A percentile compares a stretch with the other conserved stretches of the same genome.
These are phyloP conservation scores for Syngnathus floridae DNA, from an alignment of 2,113 vertebrate species.

Conservation along the genomic window DNA sequence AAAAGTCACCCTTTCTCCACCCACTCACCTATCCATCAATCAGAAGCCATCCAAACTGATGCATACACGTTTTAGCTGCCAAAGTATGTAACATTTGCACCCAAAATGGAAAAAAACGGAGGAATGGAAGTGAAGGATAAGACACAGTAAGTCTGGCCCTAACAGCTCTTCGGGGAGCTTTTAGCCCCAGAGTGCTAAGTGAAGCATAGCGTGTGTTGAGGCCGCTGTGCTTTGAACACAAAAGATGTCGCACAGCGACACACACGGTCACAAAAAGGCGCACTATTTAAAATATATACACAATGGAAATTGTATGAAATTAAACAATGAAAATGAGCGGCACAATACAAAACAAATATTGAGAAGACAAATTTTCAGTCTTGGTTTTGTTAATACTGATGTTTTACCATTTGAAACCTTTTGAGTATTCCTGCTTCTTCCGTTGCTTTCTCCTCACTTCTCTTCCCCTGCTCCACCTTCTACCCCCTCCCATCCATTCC, in stretches of 20 bases:
- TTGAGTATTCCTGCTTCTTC: constrained; percentile 32
- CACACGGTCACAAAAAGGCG: neutral
- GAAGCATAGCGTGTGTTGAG: constrained; percentile 50
- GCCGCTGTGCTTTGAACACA: constrained; percentile 25
- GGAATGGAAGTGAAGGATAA: constrained; percentile 19
- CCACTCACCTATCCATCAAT: constrained; percentile 27
- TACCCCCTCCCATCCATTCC: constrained; percentile 40
- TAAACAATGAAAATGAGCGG: neutral
- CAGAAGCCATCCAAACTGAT: constrained; percentile 11
- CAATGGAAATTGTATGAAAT: neutral
- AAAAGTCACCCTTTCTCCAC: constrained; percentile 47
- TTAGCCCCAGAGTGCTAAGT: constrained; percentile 56
- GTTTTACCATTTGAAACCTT: constrained; percentile 11
- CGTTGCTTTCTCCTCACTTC: constrained; percentile 51
- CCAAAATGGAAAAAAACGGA: constrained; percentile 19
- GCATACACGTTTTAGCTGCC: neutral
- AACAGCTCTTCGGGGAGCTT: constrained; percentile 54
- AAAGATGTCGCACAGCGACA: neutral
- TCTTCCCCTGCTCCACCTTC: constrained; percentile 35
- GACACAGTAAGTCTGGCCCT: constrained; percentile 33
- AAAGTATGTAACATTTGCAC: neutral
- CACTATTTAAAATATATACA: neutral
- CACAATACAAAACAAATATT: neutral
- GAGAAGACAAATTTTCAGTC: neutral
- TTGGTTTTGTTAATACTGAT: neutral